These are phyloP conservation scores for Lucinisca nassula DNA, from an alignment of 2,888 invertebrate genomes.

Conservation along the genomic window DNA sequence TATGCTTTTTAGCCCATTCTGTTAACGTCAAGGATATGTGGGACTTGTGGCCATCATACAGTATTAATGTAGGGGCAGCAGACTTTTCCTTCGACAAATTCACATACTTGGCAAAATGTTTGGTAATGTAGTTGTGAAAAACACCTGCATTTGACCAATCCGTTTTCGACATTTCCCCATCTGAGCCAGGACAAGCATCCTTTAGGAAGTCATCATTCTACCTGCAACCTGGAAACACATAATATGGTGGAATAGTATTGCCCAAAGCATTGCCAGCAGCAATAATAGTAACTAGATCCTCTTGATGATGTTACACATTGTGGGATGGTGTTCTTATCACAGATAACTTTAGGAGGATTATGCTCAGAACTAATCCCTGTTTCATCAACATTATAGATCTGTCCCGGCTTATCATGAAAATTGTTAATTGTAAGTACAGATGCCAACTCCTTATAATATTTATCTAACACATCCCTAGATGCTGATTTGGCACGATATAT, in stretches of 20 bases:
- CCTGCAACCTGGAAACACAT: background rate
- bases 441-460: constrained; percentile 22
- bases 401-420: too few species aligned
- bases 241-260: background rate
- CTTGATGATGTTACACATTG: too few species aligned
- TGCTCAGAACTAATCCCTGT: too few species aligned
- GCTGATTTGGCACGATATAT: constrained; percentile 10
- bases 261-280: background rate
- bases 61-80: background rate
- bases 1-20: too few species aligned
- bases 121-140: too few species aligned
- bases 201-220: background rate
- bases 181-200: background rate
- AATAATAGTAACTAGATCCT: background rate
- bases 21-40: background rate
- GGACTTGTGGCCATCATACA: background rate
- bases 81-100: background rate
- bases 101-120: too few species aligned
- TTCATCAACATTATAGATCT: too few species aligned
- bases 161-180: background rate
- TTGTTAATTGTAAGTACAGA: constrained; percentile 3
- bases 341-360: background rate
- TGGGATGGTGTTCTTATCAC: background rate
- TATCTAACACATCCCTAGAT: constrained; percentile 18
- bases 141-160: background rate